These are phyloP conservation scores for Brachionichthys hirsutus DNA, from an alignment of 2,113 vertebrate species.

Conservation along the genomic window DNA sequence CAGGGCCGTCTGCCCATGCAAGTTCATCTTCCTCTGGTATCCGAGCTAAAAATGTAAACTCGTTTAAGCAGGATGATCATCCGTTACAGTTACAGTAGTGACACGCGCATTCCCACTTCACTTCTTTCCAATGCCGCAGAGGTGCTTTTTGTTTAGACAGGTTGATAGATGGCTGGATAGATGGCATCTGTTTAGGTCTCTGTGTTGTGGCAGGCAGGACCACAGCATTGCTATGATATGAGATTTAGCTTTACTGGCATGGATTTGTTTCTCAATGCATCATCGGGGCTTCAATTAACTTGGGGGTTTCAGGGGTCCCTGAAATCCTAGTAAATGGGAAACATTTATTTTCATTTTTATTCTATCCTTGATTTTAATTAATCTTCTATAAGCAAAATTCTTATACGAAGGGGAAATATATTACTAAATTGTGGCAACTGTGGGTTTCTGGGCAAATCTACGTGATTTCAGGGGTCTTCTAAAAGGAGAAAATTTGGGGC, in stretches of 20 bases:
- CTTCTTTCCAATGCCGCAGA: conserved; percentile 40
- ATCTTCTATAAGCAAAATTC: no score
- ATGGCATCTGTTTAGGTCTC: conserved; percentile 62
- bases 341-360: no score
- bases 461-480: no score
- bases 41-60: conserved; percentile 66
- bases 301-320: no score
- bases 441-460: no score
- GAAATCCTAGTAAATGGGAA: no score
- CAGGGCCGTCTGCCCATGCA: conserved; percentile 36
- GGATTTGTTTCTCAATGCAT: conserved; percentile 9
- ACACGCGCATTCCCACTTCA: conserved; percentile 54
- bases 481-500: no score
- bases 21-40: conserved; percentile 60
- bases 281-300: not conserved
- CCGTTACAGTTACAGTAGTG: conserved; percentile 65
- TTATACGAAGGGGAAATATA: no score
- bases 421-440: no score
- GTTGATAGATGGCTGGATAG: conserved; percentile 56
- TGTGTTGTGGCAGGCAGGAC: conserved; percentile 33
- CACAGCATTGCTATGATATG: conserved; percentile 18
- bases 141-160: conserved; percentile 63
- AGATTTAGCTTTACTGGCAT: conserved; percentile 21
- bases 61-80: conserved; percentile 61
- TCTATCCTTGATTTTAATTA: no score